A percentile compares a stretch with the other conserved stretches of the same genome.
Conservation (phyloP, 2,797 vertebrate genomes). For the Manis javanica region DNA sequence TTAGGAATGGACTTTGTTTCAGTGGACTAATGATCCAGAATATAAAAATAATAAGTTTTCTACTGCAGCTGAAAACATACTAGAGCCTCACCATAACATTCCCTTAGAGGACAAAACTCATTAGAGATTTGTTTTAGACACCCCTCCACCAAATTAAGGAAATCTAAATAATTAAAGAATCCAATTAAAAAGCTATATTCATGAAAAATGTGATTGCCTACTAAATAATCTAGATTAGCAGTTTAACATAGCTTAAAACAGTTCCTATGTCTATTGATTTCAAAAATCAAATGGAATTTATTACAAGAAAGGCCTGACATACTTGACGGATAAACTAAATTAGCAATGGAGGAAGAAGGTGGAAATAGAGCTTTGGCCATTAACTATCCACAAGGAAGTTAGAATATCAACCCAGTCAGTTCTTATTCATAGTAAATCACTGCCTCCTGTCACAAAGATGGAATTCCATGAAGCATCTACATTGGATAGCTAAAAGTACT, state of each 20-base stretch:
- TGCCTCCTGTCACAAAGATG: neutral
- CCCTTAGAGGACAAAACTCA: neutral
- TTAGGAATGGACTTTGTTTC: neutral
- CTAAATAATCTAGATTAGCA: neutral
- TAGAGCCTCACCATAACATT: neutral
- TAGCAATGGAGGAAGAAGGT: neutral
- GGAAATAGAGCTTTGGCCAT: conserved; percentile 2
- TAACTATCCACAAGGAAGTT: neutral
- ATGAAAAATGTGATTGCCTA: neutral
- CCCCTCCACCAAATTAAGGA: conserved; percentile 14
- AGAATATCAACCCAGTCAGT: neutral
- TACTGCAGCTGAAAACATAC: neutral
- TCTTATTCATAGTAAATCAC: neutral
- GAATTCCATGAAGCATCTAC: neutral
- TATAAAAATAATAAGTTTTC: conserved; percentile 19
- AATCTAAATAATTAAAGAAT: neutral
- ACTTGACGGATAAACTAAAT: conserved; percentile 8
- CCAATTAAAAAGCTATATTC: neutral
- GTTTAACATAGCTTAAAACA: conserved; percentile 21
- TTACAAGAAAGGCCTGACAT: neutral
- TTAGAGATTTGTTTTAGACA: neutral
- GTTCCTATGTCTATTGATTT: conserved; percentile 6
- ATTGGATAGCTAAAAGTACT: neutral
- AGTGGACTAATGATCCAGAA: neutral
- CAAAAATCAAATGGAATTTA: conserved; percentile 26